Base-by-base conservation (phyloP, 2,113 vertebrate species). In the Donacobius atricapilla region DNA sequence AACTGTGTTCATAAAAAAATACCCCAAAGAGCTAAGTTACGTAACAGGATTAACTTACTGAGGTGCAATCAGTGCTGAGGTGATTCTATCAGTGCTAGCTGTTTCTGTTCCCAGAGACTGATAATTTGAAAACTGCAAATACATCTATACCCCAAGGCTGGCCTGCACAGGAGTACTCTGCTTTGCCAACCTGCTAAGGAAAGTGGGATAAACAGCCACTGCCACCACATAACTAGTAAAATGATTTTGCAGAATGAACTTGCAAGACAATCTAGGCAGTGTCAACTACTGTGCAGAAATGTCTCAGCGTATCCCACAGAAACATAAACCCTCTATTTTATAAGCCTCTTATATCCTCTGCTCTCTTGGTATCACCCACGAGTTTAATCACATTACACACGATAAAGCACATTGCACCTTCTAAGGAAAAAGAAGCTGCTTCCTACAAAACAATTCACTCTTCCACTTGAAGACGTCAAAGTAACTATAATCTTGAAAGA, bases 311-410 rank as follows among this genome's bases (percentile, higher is more conserved):
- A 45, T 77, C 83, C 64, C 13, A 65, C 50, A 68, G 76, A 88
- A 85, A 66, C 22, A 37, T 18, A 69, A 76, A 48, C 12, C 8
- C n/a, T 76, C 48, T 2, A 1, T 65, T 85, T 60, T 27, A 58
- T 35, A 89, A 89, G 54, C 45, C 37, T 94, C 75, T 89, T 71
- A 69, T 61, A 78, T 77, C 31, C 50, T 73, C 80, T 64, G 37
- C 37, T 89, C 14, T 70, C 57, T 82, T 70, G 45, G 30, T 51
- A 37, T 79, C 48, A 47, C 25, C 33, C 31, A 50, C 28, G 22
- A 57, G 21, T 94, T 82, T 80, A 89, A 87, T 87, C 65, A 61
- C 33, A 8, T 58, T 69, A 82, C 30, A 42, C 20, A 13, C 6
- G 14, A 71, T 50, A 73, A 68, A 87, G 44, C 30, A 60, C 15